Base-by-base conservation (phyloP, 1,140 invertebrate species). In the Camponotus vicinus region DNA sequence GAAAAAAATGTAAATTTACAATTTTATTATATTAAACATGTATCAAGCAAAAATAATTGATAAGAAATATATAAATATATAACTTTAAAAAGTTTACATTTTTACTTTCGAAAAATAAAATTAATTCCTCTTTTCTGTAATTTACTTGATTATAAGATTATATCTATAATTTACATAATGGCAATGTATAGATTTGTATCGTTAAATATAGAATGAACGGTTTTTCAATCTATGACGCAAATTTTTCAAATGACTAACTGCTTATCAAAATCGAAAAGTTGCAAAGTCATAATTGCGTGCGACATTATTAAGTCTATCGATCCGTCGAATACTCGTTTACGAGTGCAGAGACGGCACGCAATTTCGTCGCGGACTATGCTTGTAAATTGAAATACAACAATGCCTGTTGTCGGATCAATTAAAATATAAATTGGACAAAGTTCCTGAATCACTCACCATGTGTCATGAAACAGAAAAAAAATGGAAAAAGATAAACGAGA, bases 361-460 rank as follows among this genome's bases (percentile, higher is more conserved):
- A 92, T 91, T 93, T 89, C 80, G 86, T 86, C 87, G 71, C 80
- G 89, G 86, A 91, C 87, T 86, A n/a, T 69, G 86, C 86, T 82
- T 90, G 89, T 91, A 92, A 93, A 93, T 93, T 92, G 88, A 90
- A 89, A 89, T 85, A 86, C 86, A 91, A 91, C 89, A 88, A 88
- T 88, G 75, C 55, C 73, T 85, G 79, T 61, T 88, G 78, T 77
- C 86, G 85, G 89, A 93, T 93, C 88, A 90, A 92, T 92, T 92
- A 92, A 93, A 91, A 90, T 93, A 92, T 92, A 91, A 93, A 93
- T 93, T 93, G 92, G 88, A 92, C 87, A 80, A 89, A 92, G 91
- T 78, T 69, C 79, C 69, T 61, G 69, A 83, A 83, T 83, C 79
- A 83, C 69, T 73, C 79, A 61, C 79, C 55, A 83, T 83, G 69